Percentiles rank a stretch among this genome's conserved stretches.
Evolutionary conservation across 2,797 vertebrate genomes (phyloP).

Genomic region (Heterohyrax brucei): DNA sequence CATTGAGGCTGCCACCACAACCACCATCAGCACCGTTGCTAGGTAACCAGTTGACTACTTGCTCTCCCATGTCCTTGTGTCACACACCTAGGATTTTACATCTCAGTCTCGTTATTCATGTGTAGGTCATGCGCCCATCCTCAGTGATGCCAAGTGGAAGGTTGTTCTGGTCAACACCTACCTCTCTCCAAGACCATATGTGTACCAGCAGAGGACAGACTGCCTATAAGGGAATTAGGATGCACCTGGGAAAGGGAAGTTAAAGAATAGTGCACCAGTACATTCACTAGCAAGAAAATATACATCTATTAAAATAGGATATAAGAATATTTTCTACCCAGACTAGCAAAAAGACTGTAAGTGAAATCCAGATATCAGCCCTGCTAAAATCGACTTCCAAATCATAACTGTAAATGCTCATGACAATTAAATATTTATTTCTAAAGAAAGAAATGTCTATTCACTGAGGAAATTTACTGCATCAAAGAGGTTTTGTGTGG

Average conservation of each 20-base stretch:
- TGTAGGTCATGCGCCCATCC: background rate
- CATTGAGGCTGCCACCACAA: background rate
- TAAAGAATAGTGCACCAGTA: background rate
- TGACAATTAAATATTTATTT: slow-evolving; percentile 57
- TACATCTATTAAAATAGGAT: background rate
- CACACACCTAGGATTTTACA: background rate
- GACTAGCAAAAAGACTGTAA: slow-evolving; percentile 17
- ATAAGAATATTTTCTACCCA: background rate
- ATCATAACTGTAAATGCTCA: slow-evolving; percentile 10
- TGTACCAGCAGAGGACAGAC: background rate
- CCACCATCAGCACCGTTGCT: too few species aligned
- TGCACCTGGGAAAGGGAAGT: background rate
- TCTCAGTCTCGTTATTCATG: background rate
- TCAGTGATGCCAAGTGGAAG: background rate
- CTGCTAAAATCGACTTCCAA: slow-evolving; percentile 9
- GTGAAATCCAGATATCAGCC: slow-evolving; percentile 24
- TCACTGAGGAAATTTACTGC: slow-evolving; percentile 55
- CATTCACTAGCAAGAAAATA: slow-evolving; percentile 35
- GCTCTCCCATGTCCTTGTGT: background rate
- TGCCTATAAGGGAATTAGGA: background rate
- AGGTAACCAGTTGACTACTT: background rate
- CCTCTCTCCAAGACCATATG: background rate
- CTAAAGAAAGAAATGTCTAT: slow-evolving; percentile 11
- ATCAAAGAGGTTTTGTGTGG: slow-evolving; percentile 46
- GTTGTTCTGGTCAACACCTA: background rate